Conservation (phyloP, 2,113 vertebrate species). For the Actenoides hombroni region DNA sequence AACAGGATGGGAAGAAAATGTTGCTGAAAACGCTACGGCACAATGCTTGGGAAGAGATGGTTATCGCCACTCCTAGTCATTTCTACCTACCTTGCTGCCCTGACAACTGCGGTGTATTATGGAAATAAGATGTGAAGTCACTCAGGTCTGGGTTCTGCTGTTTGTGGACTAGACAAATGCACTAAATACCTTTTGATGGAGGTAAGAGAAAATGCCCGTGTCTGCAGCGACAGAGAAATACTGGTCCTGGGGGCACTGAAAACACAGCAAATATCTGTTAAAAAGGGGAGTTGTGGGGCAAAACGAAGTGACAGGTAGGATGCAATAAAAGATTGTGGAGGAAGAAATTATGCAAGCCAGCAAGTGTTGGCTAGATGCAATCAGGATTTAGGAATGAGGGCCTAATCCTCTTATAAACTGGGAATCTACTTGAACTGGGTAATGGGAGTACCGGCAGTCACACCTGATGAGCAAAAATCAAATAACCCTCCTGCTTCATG, state of each 20-base stretch:
- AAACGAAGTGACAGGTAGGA: background rate
- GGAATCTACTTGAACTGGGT: background rate
- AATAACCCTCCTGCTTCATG: accelerated
- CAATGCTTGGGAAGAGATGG: background rate
- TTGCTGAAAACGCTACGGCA: background rate
- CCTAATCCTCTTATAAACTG: background rate
- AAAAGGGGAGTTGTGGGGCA: background rate
- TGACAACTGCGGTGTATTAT: background rate
- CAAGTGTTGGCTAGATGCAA: background rate
- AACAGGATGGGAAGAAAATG: background rate
- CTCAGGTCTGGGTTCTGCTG: background rate
- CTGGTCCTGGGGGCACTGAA: background rate
- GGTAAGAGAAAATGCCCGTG: background rate
- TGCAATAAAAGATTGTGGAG: accelerated
- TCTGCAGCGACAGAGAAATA: background rate
- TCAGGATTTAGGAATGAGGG: background rate
- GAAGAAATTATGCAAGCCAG: background rate
- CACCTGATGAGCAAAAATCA: background rate
- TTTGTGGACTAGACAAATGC: background rate
- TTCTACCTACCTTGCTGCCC: background rate
- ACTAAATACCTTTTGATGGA: background rate
- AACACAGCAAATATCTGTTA: background rate
- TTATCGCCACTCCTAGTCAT: background rate
- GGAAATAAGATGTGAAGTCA: background rate
- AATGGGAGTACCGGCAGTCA: accelerated